Evolutionary conservation across 2,113 vertebrate genomes (phyloP).

Genomic region (Collichthys lucidus): DNA sequence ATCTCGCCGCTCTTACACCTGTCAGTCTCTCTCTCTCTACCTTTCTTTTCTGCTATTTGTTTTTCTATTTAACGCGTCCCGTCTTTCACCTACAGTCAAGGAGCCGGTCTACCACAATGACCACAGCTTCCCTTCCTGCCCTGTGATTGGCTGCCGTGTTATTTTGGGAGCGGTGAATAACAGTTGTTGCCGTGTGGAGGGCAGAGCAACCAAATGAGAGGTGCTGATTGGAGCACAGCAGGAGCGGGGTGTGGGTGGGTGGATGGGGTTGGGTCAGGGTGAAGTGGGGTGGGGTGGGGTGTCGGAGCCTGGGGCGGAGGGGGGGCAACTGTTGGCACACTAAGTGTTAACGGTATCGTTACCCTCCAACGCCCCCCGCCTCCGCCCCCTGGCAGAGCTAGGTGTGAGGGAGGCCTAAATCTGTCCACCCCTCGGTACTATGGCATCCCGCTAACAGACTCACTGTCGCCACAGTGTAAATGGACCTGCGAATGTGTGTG

Average conservation of each 20-base stretch:
- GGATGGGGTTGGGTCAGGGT: not conserved
- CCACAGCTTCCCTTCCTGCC: slow-evolving; percentile 31
- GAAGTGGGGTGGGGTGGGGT: not conserved
- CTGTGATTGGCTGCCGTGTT: slow-evolving; percentile 74
- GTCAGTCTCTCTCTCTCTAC: not conserved
- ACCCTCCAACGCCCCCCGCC: slow-evolving; percentile 58
- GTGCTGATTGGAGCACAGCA: slow-evolving; percentile 70
- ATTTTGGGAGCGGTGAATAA: slow-evolving; percentile 80
- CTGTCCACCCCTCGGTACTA: slow-evolving; percentile 81
- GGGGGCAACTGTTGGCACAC: slow-evolving; percentile 65
- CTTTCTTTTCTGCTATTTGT: not conserved
- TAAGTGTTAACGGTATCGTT: slow-evolving; percentile 82
- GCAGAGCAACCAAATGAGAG: slow-evolving; percentile 64
- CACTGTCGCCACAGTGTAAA: slow-evolving; percentile 88
- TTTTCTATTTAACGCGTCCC: slow-evolving; percentile 22
- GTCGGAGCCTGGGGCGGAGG: not conserved
- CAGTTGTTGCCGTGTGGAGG: slow-evolving; percentile 80
- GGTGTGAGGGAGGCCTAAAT: slow-evolving; percentile 83
- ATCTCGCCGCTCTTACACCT: not conserved
- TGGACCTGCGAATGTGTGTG: slow-evolving; percentile 64
- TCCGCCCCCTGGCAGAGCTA: slow-evolving; percentile 67
- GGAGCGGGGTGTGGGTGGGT: slow-evolving; percentile 14
- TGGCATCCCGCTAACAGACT: slow-evolving; percentile 87
- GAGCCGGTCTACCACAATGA: slow-evolving; percentile 44
- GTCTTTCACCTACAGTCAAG: slow-evolving; percentile 60